Base-by-base conservation (phyloP, 64 coral and sea anemone genomes). In the Actinia equina region DNA sequence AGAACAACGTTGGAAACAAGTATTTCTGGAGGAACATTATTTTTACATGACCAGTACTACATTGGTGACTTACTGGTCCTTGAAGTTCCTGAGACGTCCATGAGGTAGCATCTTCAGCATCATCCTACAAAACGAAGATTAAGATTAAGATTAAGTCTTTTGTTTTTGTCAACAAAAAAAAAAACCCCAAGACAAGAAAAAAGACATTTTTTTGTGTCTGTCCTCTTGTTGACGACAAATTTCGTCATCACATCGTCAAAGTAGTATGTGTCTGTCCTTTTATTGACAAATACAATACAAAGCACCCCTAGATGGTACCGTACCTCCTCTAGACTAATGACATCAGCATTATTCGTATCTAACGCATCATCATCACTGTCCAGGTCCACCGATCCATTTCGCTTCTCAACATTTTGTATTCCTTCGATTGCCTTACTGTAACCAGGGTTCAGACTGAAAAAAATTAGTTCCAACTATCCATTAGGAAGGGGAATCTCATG, bases 381-480 rank as follows among this genome's bases (percentile, higher is more conserved):
- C 19, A 93, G 77, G 30, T 97, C 94, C 27, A 52, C 86, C 56
- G 87, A 91, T 63, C 91, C 91, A 20, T 90, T 92, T 20, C 77
- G 62, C 83, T 93, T 93, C 83, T 97, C 92, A 17, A 97, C 94
- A 86, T 97, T 97, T 57, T 97, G 88, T 71, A 97, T 97, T 85
- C 94, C 94, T 64, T 97, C 92, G 16, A 88, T 89, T 12, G 94
- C 94, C 59, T 97, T 97, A 69, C 85, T 90, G 43, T 93, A 89
- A 17, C 91, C 94, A 64, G 94, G 94, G 67, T 97, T 97, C 37
- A 97, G 57, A 55, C 94, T 97, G 42, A 71, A 17, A 43, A 54
- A 45, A 14, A 46, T 37, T 1, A 37, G 30, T 37, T 37, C 30
- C 30, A 37, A 37, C 30, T 0, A 37, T 37, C 30, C 30, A 37